phyloP scores from a whole-genome alignment of 2,797 vertebrate genomes.

The Falco concolor region DNA sequence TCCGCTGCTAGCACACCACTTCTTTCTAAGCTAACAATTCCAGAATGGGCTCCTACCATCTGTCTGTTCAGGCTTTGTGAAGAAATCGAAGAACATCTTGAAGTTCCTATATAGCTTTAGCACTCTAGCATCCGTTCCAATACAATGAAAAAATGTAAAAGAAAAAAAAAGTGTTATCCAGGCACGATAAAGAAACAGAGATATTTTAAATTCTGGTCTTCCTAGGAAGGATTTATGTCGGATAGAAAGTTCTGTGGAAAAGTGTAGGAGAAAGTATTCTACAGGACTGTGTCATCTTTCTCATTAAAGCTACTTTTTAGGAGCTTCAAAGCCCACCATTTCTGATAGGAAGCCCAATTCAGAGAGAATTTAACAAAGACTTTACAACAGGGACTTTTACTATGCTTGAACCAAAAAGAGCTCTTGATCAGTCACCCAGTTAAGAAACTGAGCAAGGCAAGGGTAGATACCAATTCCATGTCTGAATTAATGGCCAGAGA shows the following conservation, averaged over 20 bases:
- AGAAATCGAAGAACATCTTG: not conserved
- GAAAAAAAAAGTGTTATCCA: not conserved
- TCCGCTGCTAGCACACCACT: not conserved
- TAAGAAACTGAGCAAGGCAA: not conserved
- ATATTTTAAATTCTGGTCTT: not conserved
- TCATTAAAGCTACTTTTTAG: not conserved
- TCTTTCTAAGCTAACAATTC: not conserved
- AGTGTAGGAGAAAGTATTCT: not conserved
- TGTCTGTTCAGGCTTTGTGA: not conserved
- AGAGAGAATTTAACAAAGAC: not conserved
- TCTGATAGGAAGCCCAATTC: not conserved
- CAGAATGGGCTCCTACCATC: not conserved
- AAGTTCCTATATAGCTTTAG: not conserved
- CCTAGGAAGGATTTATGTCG: not conserved
- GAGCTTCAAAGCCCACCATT: not conserved
- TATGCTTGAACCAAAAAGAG: not conserved
- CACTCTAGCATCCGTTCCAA: not conserved
- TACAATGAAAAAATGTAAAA: not conserved
- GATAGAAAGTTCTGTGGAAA: not conserved
- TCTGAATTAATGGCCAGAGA: not conserved
- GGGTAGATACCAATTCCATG: not conserved
- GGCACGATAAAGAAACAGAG: not conserved
- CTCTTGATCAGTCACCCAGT: not conserved
- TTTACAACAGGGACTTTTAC: not conserved
- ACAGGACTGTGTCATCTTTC: not conserved